phyloP scores from a whole-genome alignment of 2,797 vertebrate species.

The Bradypodion pumilum region DNA sequence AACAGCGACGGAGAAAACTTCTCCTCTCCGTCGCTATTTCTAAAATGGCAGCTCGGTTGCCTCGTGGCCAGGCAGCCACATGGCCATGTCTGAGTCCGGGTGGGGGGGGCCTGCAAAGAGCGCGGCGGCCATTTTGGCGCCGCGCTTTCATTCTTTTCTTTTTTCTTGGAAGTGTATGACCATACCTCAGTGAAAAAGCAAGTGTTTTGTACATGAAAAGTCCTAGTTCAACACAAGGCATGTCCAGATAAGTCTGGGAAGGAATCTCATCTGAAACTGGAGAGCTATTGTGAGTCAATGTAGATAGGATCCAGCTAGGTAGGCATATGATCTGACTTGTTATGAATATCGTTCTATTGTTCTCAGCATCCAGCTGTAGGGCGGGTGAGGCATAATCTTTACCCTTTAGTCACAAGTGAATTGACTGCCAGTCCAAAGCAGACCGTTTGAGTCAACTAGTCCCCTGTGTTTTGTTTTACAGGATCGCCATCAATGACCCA shows the following conservation, averaged over 20 bases:
- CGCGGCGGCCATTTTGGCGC: no score
- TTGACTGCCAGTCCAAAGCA: neutral
- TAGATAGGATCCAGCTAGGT: neutral
- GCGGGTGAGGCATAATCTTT: neutral
- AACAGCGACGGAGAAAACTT: no score
- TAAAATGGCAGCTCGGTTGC: no score
- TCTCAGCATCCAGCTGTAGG: neutral
- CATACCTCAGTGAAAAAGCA: neutral
- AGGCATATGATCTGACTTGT: neutral
- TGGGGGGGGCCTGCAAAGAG: no score
- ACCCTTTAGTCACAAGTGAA: neutral
- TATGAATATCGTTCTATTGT: neutral
- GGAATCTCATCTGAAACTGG: no score
- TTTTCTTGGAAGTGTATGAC: neutral
- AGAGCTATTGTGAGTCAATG: neutral
- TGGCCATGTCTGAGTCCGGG: no score
- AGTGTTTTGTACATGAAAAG: no score
- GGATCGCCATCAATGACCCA: neutral
- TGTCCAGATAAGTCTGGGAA: neutral
- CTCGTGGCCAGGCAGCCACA: no score
- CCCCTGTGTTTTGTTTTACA: neutral
- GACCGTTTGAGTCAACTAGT: neutral
- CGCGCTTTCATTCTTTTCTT: no score
- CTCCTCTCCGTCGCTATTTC: no score
- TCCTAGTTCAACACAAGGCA: neutral